Conservation (phyloP, 2,797 vertebrate genomes). For the Enteromius fasciolatus region DNA sequence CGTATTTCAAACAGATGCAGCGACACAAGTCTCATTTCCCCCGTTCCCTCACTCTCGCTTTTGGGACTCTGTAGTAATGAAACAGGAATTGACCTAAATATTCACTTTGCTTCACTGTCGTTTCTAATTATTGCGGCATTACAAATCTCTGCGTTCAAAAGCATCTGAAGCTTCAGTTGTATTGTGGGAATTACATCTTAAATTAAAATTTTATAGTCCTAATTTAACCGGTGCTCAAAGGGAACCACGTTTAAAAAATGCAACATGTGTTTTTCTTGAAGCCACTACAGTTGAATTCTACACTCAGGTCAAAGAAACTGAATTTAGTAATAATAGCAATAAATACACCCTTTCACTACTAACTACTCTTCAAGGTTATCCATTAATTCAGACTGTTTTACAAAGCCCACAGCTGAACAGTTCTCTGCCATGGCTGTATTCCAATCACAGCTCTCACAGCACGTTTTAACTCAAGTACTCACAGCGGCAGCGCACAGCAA, state of each 20-base stretch:
- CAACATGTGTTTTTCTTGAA: neutral
- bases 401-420: neutral
- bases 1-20: constrained; percentile 29
- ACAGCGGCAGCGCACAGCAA: constrained; percentile 25
- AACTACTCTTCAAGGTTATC: constrained; percentile 26
- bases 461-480: constrained; percentile 12
- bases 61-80: constrained; percentile 17
- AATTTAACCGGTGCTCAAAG: constrained; percentile 8
- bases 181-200: constrained; percentile 20
- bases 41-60: constrained; percentile 17
- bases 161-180: constrained; percentile 39
- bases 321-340: constrained; percentile 2
- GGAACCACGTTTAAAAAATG: neutral
- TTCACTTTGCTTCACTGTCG: constrained; percentile 32
- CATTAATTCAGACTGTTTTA: constrained; percentile 13
- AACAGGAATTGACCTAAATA: constrained; percentile 31
- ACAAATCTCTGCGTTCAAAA: neutral
- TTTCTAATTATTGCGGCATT: constrained; percentile 44
- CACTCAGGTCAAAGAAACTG: neutral
- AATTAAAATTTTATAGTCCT: constrained; percentile 17
- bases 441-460: constrained; percentile 16
- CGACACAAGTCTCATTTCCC: constrained; percentile 4
- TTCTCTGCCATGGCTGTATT: constrained; percentile 17
- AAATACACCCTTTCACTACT: constrained; percentile 9
- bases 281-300: neutral